Evolutionary conservation across 2,797 vertebrate species (phyloP).

Genomic region (Forpus xanthops): DNA sequence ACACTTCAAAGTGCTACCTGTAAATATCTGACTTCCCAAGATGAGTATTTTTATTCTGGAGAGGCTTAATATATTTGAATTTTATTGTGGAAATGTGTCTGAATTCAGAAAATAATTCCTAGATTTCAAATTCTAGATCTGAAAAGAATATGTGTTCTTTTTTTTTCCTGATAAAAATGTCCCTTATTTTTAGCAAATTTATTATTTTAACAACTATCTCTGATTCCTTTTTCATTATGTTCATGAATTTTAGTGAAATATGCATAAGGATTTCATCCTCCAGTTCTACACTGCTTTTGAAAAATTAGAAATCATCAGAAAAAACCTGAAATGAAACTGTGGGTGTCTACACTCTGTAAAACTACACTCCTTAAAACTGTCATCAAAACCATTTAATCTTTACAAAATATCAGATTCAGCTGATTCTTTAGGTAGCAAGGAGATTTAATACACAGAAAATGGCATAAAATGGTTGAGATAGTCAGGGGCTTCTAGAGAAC

Average conservation of each 20-base stretch:
- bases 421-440: not conserved
- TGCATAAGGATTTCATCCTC: not conserved
- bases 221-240: not conserved
- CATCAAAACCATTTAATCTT: not conserved
- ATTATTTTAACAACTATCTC: not conserved
- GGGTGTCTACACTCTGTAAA: not conserved
- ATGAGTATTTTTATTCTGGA: not conserved
- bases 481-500: not conserved
- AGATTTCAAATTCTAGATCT: not conserved
- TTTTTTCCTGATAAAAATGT: not conserved
- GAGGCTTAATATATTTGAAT: not conserved
- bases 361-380: not conserved
- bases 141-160: not conserved
- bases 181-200: not conserved
- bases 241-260: not conserved
- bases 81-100: not conserved
- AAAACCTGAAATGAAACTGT: not conserved
- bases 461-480: not conserved
- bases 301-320: not conserved
- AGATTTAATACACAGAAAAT: not conserved
- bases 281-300: not conserved
- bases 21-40: not conserved
- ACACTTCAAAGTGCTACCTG: not conserved
- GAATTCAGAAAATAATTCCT: not conserved
- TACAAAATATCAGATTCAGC: not conserved